A percentile compares a stretch with the other conserved stretches of the same genome.
phyloP scores from a whole-genome alignment of 2,797 vertebrate species.

The Cichlasoma orientale region DNA sequence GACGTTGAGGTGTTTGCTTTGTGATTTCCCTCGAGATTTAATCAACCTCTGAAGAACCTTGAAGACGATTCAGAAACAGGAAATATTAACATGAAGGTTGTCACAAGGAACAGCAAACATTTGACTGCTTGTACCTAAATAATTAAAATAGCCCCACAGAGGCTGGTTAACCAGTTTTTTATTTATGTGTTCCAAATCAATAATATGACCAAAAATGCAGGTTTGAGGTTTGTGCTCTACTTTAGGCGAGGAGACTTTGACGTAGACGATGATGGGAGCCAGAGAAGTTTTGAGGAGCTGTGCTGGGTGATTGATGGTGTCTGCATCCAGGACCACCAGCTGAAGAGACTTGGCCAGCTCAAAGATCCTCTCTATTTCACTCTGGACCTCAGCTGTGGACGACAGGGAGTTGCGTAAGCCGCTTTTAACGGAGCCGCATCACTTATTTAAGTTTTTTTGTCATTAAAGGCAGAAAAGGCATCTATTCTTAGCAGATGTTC shows the following conservation, averaged over 20 bases:
- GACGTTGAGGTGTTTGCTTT: conserved; percentile 96
- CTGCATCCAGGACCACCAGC: conserved; percentile 93
- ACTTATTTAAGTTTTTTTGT: not conserved
- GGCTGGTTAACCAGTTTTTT: not conserved
- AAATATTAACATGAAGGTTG: not conserved
- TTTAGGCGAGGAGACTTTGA: conserved; percentile 97
- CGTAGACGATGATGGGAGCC: conserved; percentile 95
- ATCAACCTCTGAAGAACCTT: conserved; percentile 94
- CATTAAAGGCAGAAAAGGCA: conserved; percentile 4
- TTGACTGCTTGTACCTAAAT: not conserved
- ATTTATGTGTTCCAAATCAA: not conserved
- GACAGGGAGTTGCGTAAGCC: not conserved
- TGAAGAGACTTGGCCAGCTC: conserved; percentile 96
- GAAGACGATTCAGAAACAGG: not conserved
- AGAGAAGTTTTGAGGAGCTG: conserved; percentile 95
- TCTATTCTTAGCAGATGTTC: conserved; percentile 52
- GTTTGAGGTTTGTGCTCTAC: conserved; percentile 64
- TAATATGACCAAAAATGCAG: not conserved
- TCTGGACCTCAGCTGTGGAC: conserved; percentile 91
- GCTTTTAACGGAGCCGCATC: conserved; percentile 2
- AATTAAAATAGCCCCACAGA: not conserved
- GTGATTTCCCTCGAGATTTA: conserved; percentile 95
- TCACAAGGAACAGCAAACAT: not conserved
- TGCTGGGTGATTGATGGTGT: conserved; percentile 95
- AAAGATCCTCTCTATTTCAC: conserved; percentile 96